Percentiles rank a stretch among this genome's conserved stretches.
phyloP scores from a whole-genome alignment of 2,888 invertebrate genomes.

The Hofmannophila pseudospretella region DNA sequence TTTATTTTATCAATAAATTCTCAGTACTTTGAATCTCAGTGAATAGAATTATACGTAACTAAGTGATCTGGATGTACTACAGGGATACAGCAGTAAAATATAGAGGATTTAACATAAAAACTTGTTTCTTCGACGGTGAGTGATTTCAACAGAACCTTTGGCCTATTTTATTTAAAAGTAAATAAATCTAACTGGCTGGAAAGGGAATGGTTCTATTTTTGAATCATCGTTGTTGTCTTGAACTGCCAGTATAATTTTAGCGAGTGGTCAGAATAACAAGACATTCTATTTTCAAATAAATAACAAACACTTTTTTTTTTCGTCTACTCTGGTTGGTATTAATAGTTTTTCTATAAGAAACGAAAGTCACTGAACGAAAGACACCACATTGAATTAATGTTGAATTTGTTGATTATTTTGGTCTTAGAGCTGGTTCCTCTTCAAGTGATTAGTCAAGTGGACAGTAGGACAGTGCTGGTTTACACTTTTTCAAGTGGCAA shows the following conservation, averaged over 20 bases:
- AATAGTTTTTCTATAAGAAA: no score
- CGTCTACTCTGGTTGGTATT: no score
- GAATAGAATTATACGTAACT: constrained; percentile 6
- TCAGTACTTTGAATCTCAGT: background rate
- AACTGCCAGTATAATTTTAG: no score
- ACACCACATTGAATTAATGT: no score
- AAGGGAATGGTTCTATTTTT: constrained; percentile 12
- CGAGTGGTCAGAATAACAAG: background rate
- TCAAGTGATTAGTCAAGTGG: no score
- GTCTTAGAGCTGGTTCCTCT: no score
- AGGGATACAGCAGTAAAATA: background rate
- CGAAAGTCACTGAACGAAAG: no score
- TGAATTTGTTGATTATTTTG: no score
- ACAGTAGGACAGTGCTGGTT: no score
- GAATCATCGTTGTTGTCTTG: constrained; percentile 1
- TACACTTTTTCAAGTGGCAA: no score
- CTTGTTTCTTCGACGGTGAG: constrained; percentile 33
- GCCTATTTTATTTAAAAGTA: constrained; percentile 19
- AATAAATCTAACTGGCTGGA: constrained; percentile 10
- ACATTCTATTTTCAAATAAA: background rate
- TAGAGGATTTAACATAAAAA: constrained; percentile 10
- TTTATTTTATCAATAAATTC: constrained; percentile 15
- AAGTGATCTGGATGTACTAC: constrained; percentile 7
- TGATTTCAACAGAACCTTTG: constrained; percentile 20
- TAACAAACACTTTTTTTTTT: no score